Percentiles rank a stretch among this genome's conserved stretches.
phyloP scores from a whole-genome alignment of 2,797 vertebrate genomes.

The Acipenser transmontanus region DNA sequence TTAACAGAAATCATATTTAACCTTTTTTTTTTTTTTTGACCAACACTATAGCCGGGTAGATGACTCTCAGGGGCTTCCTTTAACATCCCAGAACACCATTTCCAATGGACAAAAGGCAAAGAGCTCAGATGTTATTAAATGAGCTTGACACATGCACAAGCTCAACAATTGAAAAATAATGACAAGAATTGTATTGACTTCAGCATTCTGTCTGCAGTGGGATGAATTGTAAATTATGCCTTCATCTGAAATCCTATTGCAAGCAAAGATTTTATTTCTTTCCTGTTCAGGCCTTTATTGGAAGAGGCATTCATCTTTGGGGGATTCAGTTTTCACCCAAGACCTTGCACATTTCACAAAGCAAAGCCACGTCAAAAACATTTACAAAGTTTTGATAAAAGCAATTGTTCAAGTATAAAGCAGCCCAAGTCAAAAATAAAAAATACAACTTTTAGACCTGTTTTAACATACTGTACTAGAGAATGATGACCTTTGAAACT shows the following conservation, averaged over 20 bases:
- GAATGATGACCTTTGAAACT: not conserved
- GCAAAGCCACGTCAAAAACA: conserved; percentile 9
- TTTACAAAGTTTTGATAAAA: conserved; percentile 8
- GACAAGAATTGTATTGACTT: too few species aligned
- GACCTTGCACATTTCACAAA: conserved; percentile 14
- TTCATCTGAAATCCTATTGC: not conserved
- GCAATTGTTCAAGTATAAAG: conserved; percentile 9
- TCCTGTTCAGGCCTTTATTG: not conserved
- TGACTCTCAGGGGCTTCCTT: too few species aligned
- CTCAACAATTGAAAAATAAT: too few species aligned
- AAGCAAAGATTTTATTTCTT: not conserved
- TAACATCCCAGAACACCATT: too few species aligned
- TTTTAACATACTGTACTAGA: not conserved
- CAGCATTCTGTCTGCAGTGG: too few species aligned
- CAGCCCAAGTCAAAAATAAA: conserved; percentile 4
- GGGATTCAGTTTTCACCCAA: conserved; percentile 7
- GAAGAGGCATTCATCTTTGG: conserved; percentile 4
- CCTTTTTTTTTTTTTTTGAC: too few species aligned
- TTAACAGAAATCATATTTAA: too few species aligned
- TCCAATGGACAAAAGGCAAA: too few species aligned
- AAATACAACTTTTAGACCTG: not conserved
- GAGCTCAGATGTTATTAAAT: too few species aligned
- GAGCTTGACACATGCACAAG: too few species aligned
- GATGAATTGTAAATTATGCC: not conserved
- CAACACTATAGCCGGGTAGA: too few species aligned